Percentiles rank a stretch among this genome's conserved stretches.
Conservation (phyloP, 92 coral and sea anemone genomes). For the Umimayanthus chanpuru region DNA sequence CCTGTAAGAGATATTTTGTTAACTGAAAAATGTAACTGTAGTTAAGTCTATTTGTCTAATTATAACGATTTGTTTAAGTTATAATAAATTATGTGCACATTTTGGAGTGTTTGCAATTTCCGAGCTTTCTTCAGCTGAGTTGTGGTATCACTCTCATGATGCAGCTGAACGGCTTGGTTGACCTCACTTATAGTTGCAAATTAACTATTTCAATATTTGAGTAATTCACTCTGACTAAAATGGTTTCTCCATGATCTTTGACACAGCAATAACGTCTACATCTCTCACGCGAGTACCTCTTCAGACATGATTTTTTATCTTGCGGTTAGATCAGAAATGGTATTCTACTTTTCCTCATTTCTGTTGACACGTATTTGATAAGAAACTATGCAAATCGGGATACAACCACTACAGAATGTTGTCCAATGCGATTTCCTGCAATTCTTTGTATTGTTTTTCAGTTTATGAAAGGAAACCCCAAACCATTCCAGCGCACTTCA, state of each 20-base stretch:
- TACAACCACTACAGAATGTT: slow-evolving; percentile 1
- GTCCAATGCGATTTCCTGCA: slow-evolving; percentile 15
- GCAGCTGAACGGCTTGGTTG: background rate
- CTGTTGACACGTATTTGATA: slow-evolving; percentile 30
- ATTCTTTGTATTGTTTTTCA: background rate
- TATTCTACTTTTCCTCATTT: background rate
- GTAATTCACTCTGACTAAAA: background rate
- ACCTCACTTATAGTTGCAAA: background rate
- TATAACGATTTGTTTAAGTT: background rate
- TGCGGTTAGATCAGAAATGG: background rate
- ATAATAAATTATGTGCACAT: no score
- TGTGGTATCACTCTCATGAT: background rate
- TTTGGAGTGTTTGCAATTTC: background rate
- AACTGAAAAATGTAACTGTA: no score
- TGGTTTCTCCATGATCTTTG: background rate
- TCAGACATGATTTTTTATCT: background rate
- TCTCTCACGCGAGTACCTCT: background rate
- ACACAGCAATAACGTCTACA: background rate
- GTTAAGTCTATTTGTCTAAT: no score
- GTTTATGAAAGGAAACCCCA: background rate
- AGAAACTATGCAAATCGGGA: slow-evolving; percentile 19
- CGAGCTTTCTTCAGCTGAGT: background rate
- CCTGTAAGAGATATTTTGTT: no score
- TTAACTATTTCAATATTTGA: background rate
- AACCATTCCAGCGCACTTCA: background rate